Evolutionary conservation across 2,113 vertebrate species (phyloP).

Genomic region (Oreochromis tanganicae): DNA sequence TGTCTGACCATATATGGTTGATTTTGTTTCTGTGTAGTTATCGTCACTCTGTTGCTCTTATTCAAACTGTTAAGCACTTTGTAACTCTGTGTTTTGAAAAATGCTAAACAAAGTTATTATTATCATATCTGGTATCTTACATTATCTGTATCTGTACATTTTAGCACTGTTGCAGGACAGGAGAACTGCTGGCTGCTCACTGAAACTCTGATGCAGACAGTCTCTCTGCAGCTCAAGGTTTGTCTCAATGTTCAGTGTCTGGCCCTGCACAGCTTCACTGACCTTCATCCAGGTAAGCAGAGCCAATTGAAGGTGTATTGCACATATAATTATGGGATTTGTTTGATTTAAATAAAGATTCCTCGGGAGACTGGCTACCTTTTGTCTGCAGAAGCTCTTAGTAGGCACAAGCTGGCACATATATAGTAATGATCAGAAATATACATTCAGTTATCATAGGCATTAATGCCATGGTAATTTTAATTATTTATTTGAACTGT

Average conservation of each 20-base stretch:
- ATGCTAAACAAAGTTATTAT: not conserved
- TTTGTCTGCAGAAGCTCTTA: not conserved
- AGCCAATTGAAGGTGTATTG: not conserved
- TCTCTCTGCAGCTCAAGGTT: slow-evolving; percentile 88
- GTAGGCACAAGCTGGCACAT: not conserved
- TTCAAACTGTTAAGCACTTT: not conserved
- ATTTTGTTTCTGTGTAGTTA: not conserved
- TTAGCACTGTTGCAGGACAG: slow-evolving; percentile 84
- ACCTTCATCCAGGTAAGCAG: slow-evolving; percentile 87
- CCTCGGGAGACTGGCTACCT: not conserved
- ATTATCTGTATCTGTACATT: not conserved
- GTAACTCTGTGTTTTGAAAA: not conserved
- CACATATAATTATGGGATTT: not conserved
- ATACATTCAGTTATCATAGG: not conserved
- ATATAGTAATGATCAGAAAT: not conserved
- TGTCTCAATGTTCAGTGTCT: slow-evolving; percentile 89
- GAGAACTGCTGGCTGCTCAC: slow-evolving; percentile 95
- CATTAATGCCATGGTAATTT: not conserved
- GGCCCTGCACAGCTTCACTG: slow-evolving; percentile 91
- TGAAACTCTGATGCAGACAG: slow-evolving; percentile 81
- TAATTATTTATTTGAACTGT: not conserved
- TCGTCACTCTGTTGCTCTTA: not conserved
- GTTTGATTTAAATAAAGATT: not conserved
- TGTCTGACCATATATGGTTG: not conserved
- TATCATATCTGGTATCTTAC: not conserved